These are phyloP conservation scores for Drosophila pseudoobscura DNA, from an alignment of 1,140 invertebrate species.

Conservation along the genomic window DNA sequence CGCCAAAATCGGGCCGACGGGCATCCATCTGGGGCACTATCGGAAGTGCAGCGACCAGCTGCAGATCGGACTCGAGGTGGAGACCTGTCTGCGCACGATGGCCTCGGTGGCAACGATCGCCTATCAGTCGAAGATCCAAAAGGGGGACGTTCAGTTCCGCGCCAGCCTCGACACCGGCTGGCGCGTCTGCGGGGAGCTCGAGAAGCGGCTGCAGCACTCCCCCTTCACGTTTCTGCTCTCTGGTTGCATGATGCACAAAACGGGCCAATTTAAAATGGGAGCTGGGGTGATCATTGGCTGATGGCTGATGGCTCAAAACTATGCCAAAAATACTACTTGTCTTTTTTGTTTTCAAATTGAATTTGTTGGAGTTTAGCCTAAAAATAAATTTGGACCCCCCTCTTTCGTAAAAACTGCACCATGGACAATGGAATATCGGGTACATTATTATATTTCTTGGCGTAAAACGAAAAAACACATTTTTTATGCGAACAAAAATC, in stretches of 20 bases:
- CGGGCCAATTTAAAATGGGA: constrained; percentile 87
- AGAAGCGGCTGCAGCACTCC: constrained; percentile 95
- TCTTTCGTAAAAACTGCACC: too few species aligned
- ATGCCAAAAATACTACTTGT: too few species aligned
- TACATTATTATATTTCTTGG: too few species aligned
- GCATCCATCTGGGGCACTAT: constrained; percentile 95
- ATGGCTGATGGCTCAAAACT: too few species aligned
- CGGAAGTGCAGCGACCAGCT: constrained; percentile 96
- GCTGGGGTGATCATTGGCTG: too few species aligned
- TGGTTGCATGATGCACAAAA: constrained; percentile 95
- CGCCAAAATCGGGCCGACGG: constrained; percentile 90
- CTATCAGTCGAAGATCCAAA: constrained; percentile 99
- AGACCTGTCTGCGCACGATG: constrained; percentile 93
- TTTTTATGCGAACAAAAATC: too few species aligned
- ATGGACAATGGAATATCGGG: too few species aligned
- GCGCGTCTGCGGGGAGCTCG: constrained; percentile 95
- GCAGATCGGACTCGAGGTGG: constrained; percentile 92
- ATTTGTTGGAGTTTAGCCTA: too few species aligned
- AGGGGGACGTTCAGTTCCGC: constrained; percentile 96
- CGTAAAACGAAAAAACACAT: too few species aligned
- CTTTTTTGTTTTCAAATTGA: too few species aligned
- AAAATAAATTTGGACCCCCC: too few species aligned
- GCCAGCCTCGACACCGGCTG: constrained; percentile 97
- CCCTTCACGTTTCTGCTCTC: constrained; percentile 97
- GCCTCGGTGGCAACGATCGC: constrained; percentile 89